These are phyloP conservation scores for Gonatopus flavifemur DNA, from an alignment of 1,140 invertebrate species.

Conservation along the genomic window DNA sequence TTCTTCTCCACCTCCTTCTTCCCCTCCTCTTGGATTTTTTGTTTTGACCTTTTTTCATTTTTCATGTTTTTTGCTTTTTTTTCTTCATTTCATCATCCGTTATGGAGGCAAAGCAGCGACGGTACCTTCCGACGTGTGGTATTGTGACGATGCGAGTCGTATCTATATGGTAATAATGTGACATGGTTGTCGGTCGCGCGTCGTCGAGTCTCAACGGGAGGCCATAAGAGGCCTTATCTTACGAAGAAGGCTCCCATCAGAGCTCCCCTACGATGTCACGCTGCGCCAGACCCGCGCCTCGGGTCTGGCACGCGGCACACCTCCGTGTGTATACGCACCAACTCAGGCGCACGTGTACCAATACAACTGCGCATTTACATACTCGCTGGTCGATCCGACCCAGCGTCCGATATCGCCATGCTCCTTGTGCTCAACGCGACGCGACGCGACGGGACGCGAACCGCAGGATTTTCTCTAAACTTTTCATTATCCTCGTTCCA, in stretches of 20 bases:
- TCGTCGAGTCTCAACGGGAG: constrained; percentile 48
- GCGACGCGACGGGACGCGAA: neutral
- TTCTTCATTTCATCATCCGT: constrained; percentile 13
- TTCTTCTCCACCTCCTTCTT: constrained; percentile 17
- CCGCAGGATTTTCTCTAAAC: neutral
- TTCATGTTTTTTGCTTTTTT: neutral
- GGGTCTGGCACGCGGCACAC: constrained; percentile 52
- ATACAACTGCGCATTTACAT: constrained; percentile 5
- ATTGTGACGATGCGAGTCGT: constrained; percentile 44
- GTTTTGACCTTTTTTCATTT: neutral
- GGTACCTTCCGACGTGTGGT: constrained; percentile 27
- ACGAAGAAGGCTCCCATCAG: constrained; percentile 16
- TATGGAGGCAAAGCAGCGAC: too few species aligned
- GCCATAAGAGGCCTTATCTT: constrained; percentile 46
- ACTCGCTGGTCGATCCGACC: neutral
- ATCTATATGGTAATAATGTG: constrained; percentile 53
- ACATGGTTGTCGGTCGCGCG: constrained; percentile 51
- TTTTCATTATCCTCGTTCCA: neutral
- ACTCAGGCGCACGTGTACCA: constrained; percentile 6
- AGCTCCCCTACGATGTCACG: neutral
- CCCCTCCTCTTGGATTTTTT: constrained; percentile 4
- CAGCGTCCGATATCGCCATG: neutral
- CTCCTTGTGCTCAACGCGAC: constrained; percentile 1
- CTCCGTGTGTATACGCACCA: constrained; percentile 30
- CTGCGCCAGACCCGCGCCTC: constrained; percentile 27